Evolutionary conservation across 2,797 vertebrate genomes (phyloP), one percentile per base, ranked within the genome.

Genomic region (Neopelma chrysocephalum): DNA sequence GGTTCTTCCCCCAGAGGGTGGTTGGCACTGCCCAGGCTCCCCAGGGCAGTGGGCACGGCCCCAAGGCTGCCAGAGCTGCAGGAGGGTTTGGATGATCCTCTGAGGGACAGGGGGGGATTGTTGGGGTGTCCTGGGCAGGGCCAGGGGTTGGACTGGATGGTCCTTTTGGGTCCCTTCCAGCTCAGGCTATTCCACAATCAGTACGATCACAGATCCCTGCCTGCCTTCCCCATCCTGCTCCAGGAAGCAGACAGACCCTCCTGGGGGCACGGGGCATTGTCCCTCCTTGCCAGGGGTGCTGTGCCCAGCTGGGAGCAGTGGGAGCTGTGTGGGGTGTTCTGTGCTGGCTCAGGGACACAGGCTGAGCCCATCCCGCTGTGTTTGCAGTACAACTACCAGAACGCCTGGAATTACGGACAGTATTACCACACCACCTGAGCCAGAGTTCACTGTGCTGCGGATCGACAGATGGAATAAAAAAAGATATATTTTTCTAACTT

Each of bases 391-490:
- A 99, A 99, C 45, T 98, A 98, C 40, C 99, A 99, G 96, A 99
- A 99, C 64, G 98, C 98, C 12, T 99, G 99, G 99, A 99, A 99
- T 77, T 99, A 99, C 11, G 99, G 99, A 97, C 99, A 99, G 96
- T 99, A 99, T 98, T 99, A 99, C 95, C 99, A 99, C 5, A 98
- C 99, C 11, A 99, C 99, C 96, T 99, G 98, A 99, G 43, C 26
- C 17, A 36, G 14, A 12, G 71, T 48, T 96, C 89, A 80, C 95
- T 69, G 94, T 92, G 96, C 87, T 96, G 95, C 89, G 31, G 36
- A 87, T 90, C 79, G 45, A 90, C 78, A 73, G 92, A 97, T 8
- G 81, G 87, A 92, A 62, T 95, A 77, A 93, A 79, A 85, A 77
- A 48, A 47, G 85, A 68, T 82, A 9, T 96, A 97, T 97, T 97